Percentiles rank a stretch among this genome's conserved stretches.
These are phyloP conservation scores for Diogma glabrata DNA, from an alignment of 2,888 invertebrate species.

Conservation along the genomic window DNA sequence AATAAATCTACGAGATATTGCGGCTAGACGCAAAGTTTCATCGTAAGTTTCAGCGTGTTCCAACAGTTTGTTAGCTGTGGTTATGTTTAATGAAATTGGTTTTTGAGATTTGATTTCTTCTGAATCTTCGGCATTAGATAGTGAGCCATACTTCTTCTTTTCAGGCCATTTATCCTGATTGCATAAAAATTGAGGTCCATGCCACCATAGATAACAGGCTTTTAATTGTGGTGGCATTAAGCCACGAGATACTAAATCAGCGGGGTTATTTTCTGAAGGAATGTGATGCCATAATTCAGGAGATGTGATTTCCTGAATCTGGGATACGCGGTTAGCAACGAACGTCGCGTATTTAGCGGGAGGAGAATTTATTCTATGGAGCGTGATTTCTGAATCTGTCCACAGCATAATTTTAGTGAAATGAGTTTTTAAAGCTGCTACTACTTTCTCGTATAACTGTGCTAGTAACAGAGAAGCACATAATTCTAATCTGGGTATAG, in stretches of 20 bases:
- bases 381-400: no score
- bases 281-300: slow-evolving; percentile 23
- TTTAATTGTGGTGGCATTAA: neutral
- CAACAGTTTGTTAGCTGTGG: neutral
- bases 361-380: neutral
- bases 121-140: no score
- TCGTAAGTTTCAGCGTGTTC: neutral
- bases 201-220: no score
- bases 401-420: no score
- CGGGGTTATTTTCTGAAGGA: slow-evolving; percentile 22
- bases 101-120: neutral
- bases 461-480: no score
- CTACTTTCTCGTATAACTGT: no score
- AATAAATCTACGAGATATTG: neutral
- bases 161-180: no score
- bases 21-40: neutral
- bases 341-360: slow-evolving; percentile 13
- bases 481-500: no score
- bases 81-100: neutral
- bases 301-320: slow-evolving; percentile 22
- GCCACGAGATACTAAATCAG: slow-evolving; percentile 26
- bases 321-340: slow-evolving; percentile 24
- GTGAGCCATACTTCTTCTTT: no score
- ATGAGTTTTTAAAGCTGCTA: no score
- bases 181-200: no score